phyloP scores from a whole-genome alignment of 2,797 vertebrate species.

The Podargus strigoides region DNA sequence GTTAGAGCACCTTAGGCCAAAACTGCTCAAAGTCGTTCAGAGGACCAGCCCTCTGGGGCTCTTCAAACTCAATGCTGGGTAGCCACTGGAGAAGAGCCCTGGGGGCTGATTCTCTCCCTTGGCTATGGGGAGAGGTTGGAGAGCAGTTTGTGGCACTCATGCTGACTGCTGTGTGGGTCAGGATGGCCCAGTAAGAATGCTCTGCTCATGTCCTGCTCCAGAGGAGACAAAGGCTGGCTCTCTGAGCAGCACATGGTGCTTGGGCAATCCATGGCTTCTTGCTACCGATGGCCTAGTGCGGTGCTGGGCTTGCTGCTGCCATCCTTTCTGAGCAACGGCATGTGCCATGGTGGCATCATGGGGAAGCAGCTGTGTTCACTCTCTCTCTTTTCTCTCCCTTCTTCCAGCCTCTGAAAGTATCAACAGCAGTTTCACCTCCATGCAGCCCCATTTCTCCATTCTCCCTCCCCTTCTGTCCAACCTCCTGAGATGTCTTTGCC shows the following conservation, averaged over 20 bases:
- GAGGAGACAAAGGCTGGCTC: background rate
- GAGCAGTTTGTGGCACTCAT: background rate
- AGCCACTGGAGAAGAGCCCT: background rate
- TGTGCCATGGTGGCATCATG: fast-evolving
- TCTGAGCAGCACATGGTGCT: background rate
- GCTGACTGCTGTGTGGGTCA: background rate
- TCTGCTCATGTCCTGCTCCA: background rate
- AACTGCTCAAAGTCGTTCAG: background rate
- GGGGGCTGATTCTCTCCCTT: background rate
- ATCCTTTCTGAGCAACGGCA: background rate
- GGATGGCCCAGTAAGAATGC: background rate
- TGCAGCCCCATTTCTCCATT: background rate
- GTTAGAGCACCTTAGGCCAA: background rate
- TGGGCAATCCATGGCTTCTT: background rate
- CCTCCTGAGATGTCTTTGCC: background rate
- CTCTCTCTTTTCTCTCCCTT: background rate
- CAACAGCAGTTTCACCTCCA: background rate
- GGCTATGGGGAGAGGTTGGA: background rate
- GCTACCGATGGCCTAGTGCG: fast-evolving
- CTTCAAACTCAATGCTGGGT: too few relatives aligned
- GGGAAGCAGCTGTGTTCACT: background rate
- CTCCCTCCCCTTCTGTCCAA: background rate
- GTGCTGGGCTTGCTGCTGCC: background rate
- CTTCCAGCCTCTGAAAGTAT: background rate
- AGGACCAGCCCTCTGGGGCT: background rate